Evolutionary conservation across 2,113 vertebrate genomes (phyloP).

Genomic region (Ardeotis arabs): DNA sequence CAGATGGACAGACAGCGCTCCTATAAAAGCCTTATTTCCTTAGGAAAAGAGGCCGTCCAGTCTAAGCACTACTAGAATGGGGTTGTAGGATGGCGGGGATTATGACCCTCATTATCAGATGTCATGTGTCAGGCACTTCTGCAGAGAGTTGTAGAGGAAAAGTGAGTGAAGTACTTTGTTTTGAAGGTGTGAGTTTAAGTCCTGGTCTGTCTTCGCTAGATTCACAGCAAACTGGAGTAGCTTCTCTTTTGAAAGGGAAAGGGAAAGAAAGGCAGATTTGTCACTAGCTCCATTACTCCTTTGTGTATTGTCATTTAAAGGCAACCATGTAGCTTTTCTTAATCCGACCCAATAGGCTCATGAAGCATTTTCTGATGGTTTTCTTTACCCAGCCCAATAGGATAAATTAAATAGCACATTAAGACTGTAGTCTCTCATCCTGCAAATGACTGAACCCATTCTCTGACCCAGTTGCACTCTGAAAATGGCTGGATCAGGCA

Average conservation of each 20-base stretch:
- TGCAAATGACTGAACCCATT: not conserved
- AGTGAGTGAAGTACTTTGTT: not conserved
- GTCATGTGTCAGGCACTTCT: not conserved
- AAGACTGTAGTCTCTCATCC: not conserved
- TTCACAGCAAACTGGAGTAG: not conserved
- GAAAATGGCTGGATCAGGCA: not conserved
- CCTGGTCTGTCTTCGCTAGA: not conserved
- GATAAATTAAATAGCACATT: slow-evolving; percentile 10
- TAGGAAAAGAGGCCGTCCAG: not conserved
- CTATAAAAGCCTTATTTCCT: slow-evolving; percentile 47
- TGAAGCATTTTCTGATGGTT: slow-evolving; percentile 12
- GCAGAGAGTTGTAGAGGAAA: not conserved
- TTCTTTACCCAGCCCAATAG: not conserved
- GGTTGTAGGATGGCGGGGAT: not conserved
- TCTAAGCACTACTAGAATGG: not conserved
- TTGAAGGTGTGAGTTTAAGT: not conserved
- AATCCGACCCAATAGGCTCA: not conserved
- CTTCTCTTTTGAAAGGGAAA: not conserved
- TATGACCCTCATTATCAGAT: slow-evolving; percentile 18
- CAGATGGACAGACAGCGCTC: slow-evolving; percentile 63
- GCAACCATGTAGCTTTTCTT: not conserved
- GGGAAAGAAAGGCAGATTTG: not conserved
- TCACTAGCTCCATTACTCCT: not conserved
- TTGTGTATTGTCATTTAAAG: not conserved
- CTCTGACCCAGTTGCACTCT: not conserved